These are phyloP conservation scores for Actinia tenebrosa DNA, from an alignment of 64 coral and sea anemone genomes.

Conservation along the genomic window DNA sequence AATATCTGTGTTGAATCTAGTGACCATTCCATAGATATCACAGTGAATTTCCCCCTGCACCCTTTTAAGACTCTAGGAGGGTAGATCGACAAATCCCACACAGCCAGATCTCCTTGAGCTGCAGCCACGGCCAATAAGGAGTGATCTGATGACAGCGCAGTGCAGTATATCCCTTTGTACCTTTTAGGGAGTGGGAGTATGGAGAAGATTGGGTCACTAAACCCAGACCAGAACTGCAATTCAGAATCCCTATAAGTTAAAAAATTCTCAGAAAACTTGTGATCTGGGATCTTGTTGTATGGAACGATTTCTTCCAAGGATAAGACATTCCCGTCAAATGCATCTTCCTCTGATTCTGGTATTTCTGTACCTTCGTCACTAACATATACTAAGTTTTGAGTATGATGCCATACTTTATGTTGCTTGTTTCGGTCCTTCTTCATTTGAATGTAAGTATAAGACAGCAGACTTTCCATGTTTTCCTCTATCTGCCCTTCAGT, in stretches of 20 bases:
- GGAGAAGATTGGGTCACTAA: conserved; percentile 22
- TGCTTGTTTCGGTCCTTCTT: conserved; percentile 60
- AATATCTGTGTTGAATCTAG: conserved; percentile 48
- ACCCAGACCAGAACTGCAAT: conserved; percentile 67
- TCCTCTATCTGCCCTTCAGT: conserved; percentile 5
- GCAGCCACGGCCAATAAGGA: conserved; percentile 59
- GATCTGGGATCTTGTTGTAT: conserved; percentile 42
- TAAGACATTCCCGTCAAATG: conserved; percentile 70
- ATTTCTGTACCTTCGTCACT: conserved; percentile 17
- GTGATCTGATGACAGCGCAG: conserved; percentile 55
- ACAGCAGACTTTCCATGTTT: conserved; percentile 31
- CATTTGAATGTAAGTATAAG: conserved; percentile 44
- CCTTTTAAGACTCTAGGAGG: conserved; percentile 73
- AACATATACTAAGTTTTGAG: conserved; percentile 21
- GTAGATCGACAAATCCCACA: conserved; percentile 54
- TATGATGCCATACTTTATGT: conserved; percentile 45
- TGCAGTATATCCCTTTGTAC: conserved; percentile 62
- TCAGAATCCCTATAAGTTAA: conserved; percentile 55
- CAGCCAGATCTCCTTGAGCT: conserved; percentile 62
- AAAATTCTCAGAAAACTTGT: conserved; percentile 35
- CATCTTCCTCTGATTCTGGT: conserved; percentile 34
- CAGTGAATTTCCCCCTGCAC: conserved; percentile 39
- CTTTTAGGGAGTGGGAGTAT: conserved; percentile 59
- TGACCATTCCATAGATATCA: conserved; percentile 57
- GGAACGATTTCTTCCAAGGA: conserved; percentile 58